These are phyloP conservation scores for Cirrhinus molitorella DNA, from an alignment of 2,797 vertebrate genomes.

Conservation along the genomic window DNA sequence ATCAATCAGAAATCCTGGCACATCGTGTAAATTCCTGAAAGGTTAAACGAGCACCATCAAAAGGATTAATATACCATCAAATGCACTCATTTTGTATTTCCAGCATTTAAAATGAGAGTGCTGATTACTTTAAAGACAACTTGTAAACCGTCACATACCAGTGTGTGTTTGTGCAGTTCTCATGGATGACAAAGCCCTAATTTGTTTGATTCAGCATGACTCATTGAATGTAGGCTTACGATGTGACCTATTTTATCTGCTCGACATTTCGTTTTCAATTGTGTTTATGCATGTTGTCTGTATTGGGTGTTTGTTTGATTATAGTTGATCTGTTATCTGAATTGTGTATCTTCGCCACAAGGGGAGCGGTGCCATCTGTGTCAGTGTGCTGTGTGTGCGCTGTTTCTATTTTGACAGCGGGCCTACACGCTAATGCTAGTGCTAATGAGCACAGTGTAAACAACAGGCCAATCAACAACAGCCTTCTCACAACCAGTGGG, in stretches of 20 bases:
- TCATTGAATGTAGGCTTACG: not conserved
- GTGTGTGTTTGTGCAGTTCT: not conserved
- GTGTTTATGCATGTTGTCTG: not conserved
- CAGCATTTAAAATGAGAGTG: not conserved
- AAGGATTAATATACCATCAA: conserved; percentile 55
- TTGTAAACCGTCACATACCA: not conserved
- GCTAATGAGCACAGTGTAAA: conserved; percentile 76
- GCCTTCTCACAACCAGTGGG: conserved; percentile 67
- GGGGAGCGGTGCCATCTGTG: conserved; percentile 61
- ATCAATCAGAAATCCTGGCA: conserved; percentile 56
- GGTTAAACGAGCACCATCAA: conserved; percentile 53
- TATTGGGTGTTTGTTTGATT: too few relatives aligned
- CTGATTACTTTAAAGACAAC: not conserved
- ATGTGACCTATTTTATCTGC: not conserved
- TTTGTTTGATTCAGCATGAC: not conserved
- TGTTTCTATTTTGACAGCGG: conserved; percentile 63
- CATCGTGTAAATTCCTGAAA: conserved; percentile 57
- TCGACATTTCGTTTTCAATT: not conserved
- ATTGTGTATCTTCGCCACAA: conserved; percentile 56
- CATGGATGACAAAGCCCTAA: not conserved
- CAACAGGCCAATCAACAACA: conserved; percentile 71
- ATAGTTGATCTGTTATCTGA: not conserved
- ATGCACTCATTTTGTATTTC: conserved; percentile 53
- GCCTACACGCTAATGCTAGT: conserved; percentile 69
- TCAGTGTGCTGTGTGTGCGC: conserved; percentile 52